Base-by-base conservation (phyloP, 1,140 invertebrate genomes). In the Drosophila kurseongensis region DNA sequence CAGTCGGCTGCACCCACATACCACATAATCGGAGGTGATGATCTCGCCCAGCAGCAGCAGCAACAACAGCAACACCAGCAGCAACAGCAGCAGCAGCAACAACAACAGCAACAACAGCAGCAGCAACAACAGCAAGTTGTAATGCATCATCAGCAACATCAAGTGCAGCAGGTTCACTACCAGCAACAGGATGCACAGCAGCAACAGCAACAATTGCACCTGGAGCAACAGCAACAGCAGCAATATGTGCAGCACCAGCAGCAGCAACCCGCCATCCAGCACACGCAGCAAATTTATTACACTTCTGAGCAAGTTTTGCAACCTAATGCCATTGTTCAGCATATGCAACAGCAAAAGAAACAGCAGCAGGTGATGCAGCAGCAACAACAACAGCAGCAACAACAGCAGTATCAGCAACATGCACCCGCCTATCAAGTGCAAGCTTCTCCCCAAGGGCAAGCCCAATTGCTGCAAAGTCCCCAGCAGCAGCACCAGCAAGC, bases 301-400 rank as follows among this genome's bases (percentile, higher is more conserved):
- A 90, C 86, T n/a, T 90, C 86, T 0, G 81, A 91, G 69, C 88
- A 91, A 48, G 84, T 89, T 5, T 62, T 91, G 16, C 76, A 86
- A 55, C 80, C 82, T 5, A 79, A 69, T 47, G 75, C 85, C 40
- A 90, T 90, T 50, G 82, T 88, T 4, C 88, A 90, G 32, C 91
- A 90, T 78, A 16, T 80, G 55, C 78, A 93, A 38, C 93, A 93
- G 60, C 93, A 93, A n/a, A 77, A 91, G 50, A 77, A 86, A 42
- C 71, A 82, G 36, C 82, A 91, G 27, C 90, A 91, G 58, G 80
- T 84, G 59, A 55, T 74, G 5, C 36, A 65, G 18, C 82, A 75
- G 27, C 84, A 84, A 14, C 73, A 75, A 29, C 71, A 75, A 14
- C 81, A 85, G 41, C 78, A 88, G 51, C 62, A 48, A 7, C 45